These are phyloP conservation scores for Mesoligia furuncula DNA, from an alignment of 2,888 invertebrate genomes.

Conservation along the genomic window DNA sequence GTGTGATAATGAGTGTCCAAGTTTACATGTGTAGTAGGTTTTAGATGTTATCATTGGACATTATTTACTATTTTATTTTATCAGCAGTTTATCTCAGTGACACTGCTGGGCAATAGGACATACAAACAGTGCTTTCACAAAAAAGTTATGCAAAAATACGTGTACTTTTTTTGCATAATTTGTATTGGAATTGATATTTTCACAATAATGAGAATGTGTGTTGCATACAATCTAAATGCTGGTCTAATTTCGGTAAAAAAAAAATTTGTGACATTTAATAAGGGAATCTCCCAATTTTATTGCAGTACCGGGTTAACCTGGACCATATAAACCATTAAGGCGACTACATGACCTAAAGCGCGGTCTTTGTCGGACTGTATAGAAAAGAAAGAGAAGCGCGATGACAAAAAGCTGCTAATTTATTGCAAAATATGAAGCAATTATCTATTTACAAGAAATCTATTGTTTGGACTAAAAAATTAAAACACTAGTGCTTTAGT, in stretches of 20 bases:
- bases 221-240: neutral
- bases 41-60: neutral
- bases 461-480: too few relatives aligned
- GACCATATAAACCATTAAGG: too few relatives aligned
- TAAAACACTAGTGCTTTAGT: too few relatives aligned
- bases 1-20: slow-evolving; percentile 8
- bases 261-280: neutral
- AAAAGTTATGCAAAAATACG: neutral
- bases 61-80: neutral
- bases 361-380: too few relatives aligned
- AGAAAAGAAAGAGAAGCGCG: too few relatives aligned
- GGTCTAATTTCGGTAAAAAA: neutral
- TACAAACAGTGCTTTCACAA: neutral
- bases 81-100: neutral
- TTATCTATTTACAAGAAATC: too few relatives aligned
- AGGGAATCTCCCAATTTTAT: neutral
- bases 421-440: too few relatives aligned
- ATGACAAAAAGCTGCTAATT: too few relatives aligned
- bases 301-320: neutral
- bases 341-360: too few relatives aligned
- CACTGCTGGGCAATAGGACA: neutral
- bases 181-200: neutral
- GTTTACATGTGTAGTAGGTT: neutral
- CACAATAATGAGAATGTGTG: neutral
- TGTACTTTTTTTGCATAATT: neutral